phyloP scores from a whole-genome alignment of 1,140 invertebrate species.

The Physella acuta region DNA sequence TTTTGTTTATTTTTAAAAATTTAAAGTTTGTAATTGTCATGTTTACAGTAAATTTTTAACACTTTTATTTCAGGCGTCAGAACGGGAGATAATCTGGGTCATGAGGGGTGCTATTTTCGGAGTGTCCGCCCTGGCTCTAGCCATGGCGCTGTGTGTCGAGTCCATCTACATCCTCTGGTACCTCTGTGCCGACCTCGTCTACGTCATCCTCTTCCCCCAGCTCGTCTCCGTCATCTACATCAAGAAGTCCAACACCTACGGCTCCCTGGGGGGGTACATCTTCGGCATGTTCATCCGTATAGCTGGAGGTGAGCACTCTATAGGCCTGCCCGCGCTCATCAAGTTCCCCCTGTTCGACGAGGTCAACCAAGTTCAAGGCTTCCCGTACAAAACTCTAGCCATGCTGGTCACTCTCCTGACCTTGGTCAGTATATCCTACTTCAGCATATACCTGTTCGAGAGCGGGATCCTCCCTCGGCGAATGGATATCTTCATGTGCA shows the following conservation, averaged over 20 bases:
- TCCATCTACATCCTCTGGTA: conserved; percentile 95
- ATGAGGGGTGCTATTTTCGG: conserved; percentile 91
- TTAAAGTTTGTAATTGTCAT: too few relatives aligned
- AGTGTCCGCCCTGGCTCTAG: conserved; percentile 87
- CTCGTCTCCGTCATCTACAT: conserved; percentile 93
- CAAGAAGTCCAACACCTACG: conserved; percentile 81
- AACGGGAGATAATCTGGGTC: conserved; percentile 91
- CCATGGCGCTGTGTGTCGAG: conserved; percentile 93
- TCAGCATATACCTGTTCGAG: conserved; percentile 64
- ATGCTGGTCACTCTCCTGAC: conserved; percentile 72
- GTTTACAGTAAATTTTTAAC: too few relatives aligned
- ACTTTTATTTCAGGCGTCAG: conserved; percentile 52
- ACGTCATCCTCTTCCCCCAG: conserved; percentile 96
- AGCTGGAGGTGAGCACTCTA: conserved; percentile 81
- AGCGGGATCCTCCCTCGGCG: conserved; percentile 46
- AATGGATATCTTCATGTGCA: conserved; percentile 59
- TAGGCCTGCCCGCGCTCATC: conserved; percentile 80
- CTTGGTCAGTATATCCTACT: conserved; percentile 58
- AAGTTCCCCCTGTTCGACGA: conserved; percentile 85
- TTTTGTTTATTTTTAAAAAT: too few relatives aligned
- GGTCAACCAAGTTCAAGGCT: conserved; percentile 67
- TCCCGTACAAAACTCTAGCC: conserved; percentile 62
- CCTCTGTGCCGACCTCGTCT: conserved; percentile 96
- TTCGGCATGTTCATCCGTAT: conserved; percentile 85
- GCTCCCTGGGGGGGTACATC: conserved; percentile 80